Base-by-base conservation (phyloP, 2,797 vertebrate genomes). In the Adelosebastes latens region DNA sequence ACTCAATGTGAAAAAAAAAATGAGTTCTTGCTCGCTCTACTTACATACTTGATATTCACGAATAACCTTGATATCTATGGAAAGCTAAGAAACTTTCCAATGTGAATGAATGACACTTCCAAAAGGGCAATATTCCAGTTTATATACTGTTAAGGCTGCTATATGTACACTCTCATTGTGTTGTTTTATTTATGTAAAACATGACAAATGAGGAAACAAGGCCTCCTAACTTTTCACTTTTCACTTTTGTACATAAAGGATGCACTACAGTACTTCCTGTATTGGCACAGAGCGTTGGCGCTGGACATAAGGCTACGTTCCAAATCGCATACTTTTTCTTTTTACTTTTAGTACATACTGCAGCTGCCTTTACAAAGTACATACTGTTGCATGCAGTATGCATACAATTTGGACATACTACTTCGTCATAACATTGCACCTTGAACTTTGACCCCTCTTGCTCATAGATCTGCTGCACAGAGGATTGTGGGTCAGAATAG, bases 351-450 rank as follows among this genome's bases (percentile, higher is more conserved):
- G 42, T 46, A 46, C 42, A 18, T 1, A 18, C 42, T 49, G 42
- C 42, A 49, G 7, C 42, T 49, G 7, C 16, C 42, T 18, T 49
- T 4, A 49, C 42, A 49, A 49, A 49, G 42, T 49, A 1, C 1
- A 0, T 0, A 8, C 42, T 20, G 16, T 8, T 49, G 1, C 12
- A 36, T 13, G 34, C 34, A 36, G 34, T 13, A 36, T 36, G 34
- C 4, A 12, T 36, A 46, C 6, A 49, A 49, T 49, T 49, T 3
- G 42, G 42, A 49, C 42, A 8, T 0, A 46, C 6, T 46, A 16
- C 39, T 16, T 42, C 5, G 0, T 0, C 1, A 2, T 8, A 7
- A 46, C 42, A 49, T 49, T 49, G 16, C 42, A 18, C 7, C 0
- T 49, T 20, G 16, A 20, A 49, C 0, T 46, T 46, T 46, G 16